These are phyloP conservation scores for Hypselothyrea guttata DNA, from an alignment of 2,888 invertebrate genomes.

Conservation along the genomic window DNA sequence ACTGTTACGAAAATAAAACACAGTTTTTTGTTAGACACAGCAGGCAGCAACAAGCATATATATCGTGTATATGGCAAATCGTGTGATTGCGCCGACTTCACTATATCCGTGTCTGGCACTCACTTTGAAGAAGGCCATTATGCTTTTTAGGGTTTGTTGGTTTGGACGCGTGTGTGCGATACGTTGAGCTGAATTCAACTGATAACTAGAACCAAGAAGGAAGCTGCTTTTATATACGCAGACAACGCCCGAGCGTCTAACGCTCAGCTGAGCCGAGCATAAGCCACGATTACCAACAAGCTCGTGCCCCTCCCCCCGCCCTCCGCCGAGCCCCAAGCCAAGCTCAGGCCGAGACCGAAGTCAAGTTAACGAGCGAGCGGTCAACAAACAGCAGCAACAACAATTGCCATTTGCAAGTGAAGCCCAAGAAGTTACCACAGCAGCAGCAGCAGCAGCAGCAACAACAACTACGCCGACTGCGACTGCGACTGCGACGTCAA, in stretches of 20 bases:
- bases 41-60: too few relatives aligned
- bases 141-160: constrained; percentile 36
- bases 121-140: constrained; percentile 83
- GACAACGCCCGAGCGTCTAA: constrained; percentile 80
- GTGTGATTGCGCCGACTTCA: background rate
- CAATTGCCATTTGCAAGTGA: constrained; percentile 51
- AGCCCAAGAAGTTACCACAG: constrained; percentile 63
- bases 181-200: constrained; percentile 82
- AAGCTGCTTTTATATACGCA: constrained; percentile 82
- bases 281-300: constrained; percentile 33
- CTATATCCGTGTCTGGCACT: constrained; percentile 58
- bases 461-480: constrained; percentile 2
- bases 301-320: too few relatives aligned
- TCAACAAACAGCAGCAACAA: constrained; percentile 40
- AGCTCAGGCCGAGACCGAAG: constrained; percentile 33
- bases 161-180: constrained; percentile 66
- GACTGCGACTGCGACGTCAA: too few relatives aligned
- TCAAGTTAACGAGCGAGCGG: constrained; percentile 52
- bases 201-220: constrained; percentile 83
- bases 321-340: constrained; percentile 20
- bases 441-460: constrained; percentile 23
- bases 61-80: background rate
- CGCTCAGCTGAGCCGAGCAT: constrained; percentile 37
- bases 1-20: constrained; percentile 62
- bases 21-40: constrained; percentile 26